phyloP scores from a whole-genome alignment of 2,797 vertebrate species.

The Falco columbarius region DNA sequence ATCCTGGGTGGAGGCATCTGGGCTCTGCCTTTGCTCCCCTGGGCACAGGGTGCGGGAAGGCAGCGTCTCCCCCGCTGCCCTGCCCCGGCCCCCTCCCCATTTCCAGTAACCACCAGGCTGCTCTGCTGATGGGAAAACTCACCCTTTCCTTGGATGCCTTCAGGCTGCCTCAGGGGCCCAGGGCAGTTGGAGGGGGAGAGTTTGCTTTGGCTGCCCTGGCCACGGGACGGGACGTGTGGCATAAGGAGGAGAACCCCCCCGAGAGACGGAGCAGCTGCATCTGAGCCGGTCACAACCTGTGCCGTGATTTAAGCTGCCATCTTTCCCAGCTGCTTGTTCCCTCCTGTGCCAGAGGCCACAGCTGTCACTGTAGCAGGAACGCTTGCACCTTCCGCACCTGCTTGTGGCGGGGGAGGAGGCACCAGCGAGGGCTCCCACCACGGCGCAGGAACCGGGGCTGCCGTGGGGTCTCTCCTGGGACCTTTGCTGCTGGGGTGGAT shows the following conservation, averaged over 20 bases:
- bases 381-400: background rate
- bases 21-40: background rate
- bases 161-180: background rate
- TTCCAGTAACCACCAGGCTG: background rate
- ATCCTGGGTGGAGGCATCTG: background rate
- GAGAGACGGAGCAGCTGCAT: background rate
- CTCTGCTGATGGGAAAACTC: background rate
- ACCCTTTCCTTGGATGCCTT: background rate
- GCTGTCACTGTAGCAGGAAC: background rate
- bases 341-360: background rate
- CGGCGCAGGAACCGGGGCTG: background rate
- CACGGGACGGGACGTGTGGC: rapidly evolving
- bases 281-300: background rate
- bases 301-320: background rate
- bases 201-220: background rate
- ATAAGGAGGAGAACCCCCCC: background rate
- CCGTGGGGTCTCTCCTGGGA: background rate
- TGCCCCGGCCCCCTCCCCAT: rapidly evolving
- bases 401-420: rapidly evolving
- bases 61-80: background rate
- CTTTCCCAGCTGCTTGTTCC: background rate
- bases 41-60: background rate
- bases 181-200: background rate
- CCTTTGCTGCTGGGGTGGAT: background rate
- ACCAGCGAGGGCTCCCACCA: rapidly evolving